Evolutionary conservation across 1,140 invertebrate species (phyloP), one percentile per base, ranked within the genome.

Genomic region (Lordiphosa mommai): DNA sequence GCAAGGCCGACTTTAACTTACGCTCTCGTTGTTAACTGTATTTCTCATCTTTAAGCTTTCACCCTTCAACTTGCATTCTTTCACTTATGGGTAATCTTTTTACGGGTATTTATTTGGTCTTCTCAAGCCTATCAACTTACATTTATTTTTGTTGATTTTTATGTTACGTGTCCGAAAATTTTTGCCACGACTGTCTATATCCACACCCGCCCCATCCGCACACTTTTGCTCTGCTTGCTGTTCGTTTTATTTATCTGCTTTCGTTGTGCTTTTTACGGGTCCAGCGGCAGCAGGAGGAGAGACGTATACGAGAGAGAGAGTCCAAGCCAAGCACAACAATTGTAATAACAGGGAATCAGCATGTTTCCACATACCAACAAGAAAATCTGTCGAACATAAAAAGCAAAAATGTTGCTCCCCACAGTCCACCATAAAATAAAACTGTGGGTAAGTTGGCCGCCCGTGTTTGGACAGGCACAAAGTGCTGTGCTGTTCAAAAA

Each of bases 381-480:
- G 72, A 82, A 84, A 82, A 82, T 82, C 77, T 82, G 77, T 82
- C 72, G 77, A 84, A 84, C 76, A 80, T 80, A 80, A 80, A 76
- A 80, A 74, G 61, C 61, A 82, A 80, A 82, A 80, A 80, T 82
- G 70, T 70, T 82, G 61, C 41, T 41, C 14, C 57, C 60, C 52
- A 59, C 67, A 13, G 0, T 2, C 40, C 20, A 36, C n/a, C 74
- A 82, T 82, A 82, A 74, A 80, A 80, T 67, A 59, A 60, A 67
- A 67, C 60, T 74, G 76, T 72, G 76, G 69, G 58, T 68, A 49
- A 58, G 70, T 65, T 70, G 56, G 58, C 41, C 37, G 44, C 37
- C 50, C 34, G 16, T 8, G 38, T 9, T n/a, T 34, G 47, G 32
- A 33, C 47, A 33, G 50, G 37, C 38, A 57, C 64, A 79, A 79